These are phyloP conservation scores for Elephantulus edwardii DNA, from an alignment of 2,113 vertebrate genomes.

Conservation along the genomic window DNA sequence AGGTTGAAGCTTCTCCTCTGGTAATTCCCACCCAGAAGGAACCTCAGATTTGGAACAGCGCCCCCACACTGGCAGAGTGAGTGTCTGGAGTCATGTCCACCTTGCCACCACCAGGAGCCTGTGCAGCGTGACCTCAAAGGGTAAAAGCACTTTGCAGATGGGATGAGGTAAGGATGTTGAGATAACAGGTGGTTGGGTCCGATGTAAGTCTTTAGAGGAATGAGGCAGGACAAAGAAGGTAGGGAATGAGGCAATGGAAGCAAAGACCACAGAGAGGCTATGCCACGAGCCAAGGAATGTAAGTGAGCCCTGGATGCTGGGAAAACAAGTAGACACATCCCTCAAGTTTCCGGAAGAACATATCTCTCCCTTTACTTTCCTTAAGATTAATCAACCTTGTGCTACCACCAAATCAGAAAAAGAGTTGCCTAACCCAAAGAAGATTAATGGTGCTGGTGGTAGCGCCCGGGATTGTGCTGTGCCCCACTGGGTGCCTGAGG, in stretches of 20 bases:
- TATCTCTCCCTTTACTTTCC: neutral
- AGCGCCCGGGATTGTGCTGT: neutral
- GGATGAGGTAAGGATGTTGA: neutral
- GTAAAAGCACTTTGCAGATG: neutral
- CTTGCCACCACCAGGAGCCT: neutral
- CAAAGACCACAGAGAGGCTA: neutral
- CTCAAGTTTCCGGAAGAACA: neutral
- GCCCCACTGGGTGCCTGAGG: neutral
- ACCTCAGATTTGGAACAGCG: neutral
- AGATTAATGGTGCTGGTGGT: neutral
- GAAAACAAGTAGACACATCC: no score
- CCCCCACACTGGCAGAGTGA: neutral
- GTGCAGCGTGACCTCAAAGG: fast-evolving
- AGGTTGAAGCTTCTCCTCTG: no score
- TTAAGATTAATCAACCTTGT: neutral
- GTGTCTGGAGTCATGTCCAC: neutral
- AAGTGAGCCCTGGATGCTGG: neutral
- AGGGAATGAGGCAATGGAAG: neutral
- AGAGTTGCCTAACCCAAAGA: neutral
- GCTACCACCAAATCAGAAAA: neutral
- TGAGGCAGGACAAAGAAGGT: neutral
- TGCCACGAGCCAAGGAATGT: neutral
- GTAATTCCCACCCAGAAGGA: neutral
- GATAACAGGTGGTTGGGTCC: neutral
- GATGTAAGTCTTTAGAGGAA: neutral